Base-by-base conservation (phyloP, 2,113 vertebrate genomes). In the Bos javanicus region DNA sequence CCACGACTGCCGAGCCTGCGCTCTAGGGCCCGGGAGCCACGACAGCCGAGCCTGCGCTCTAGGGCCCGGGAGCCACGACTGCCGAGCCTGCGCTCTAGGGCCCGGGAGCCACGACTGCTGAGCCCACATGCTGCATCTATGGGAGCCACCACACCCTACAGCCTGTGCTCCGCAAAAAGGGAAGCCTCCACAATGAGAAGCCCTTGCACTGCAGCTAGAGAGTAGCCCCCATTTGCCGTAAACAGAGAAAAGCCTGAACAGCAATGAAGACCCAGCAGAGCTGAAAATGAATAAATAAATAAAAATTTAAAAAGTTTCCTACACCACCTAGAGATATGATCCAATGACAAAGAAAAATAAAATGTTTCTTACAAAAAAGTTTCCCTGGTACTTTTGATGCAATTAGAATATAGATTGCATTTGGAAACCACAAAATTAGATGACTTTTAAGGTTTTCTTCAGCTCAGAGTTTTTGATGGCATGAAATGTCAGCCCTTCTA, bases 401-500 rank as follows among this genome's bases (percentile, higher is more conserved):
- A 93, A 62, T 46, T 76, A 82, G 23, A 95, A 93, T 81, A 52
- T 8, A 87, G 60, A 3, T 48, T 78, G 64, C 57, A 88, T 80
- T 84, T 88, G 67, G 25, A 95, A 96, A 54, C 57, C 52, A 94
- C 50, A 96, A 56, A 71, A 96, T 33, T 67, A 60, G 57, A 46
- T 88, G 91, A 84, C 62, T 91, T 96, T 90, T 78, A 93, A 94
- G 76, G 52, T 78, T 93, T 96, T 33, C 43, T 83, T 67, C 56
- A 67, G 30, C 64, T 78, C 2, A 46, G 74, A 82, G 50, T 21
- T 95, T 90, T 30, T 74, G 62, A 95, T 54, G 54, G 33, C 9
- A 36, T 36, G 28, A 90, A 93, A 96, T 78, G 74, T 80, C 50
- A 59, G 39, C 39, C 54, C 7, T 78, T 83, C 14, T 39, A 50